Evolutionary conservation across 2,888 invertebrate genomes (phyloP).

Genomic region (Brachypalpus laphriformis): DNA sequence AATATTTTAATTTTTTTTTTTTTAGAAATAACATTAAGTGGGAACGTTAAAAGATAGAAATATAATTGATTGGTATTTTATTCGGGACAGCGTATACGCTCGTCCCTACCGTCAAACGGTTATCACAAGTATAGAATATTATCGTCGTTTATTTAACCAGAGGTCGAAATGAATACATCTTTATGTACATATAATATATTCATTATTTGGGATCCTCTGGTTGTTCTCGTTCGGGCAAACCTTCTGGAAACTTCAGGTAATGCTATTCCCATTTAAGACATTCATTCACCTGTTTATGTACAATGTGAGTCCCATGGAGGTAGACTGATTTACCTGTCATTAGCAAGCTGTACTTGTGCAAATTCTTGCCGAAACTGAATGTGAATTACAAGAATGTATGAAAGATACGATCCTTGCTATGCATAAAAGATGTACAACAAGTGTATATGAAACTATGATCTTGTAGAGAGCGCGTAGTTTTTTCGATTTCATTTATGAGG

Average conservation of each 20-base stretch:
- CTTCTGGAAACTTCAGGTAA: neutral
- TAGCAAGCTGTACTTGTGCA: neutral
- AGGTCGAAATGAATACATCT: neutral
- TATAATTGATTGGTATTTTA: neutral
- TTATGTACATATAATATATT: neutral
- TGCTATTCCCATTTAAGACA: neutral
- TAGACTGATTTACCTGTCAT: neutral
- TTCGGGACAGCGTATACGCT: neutral
- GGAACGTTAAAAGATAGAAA: too few relatives aligned
- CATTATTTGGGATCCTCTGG: neutral
- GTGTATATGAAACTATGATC: too few relatives aligned
- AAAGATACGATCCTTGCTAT: too few relatives aligned
- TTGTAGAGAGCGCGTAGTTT: too few relatives aligned
- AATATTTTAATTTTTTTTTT: too few relatives aligned
- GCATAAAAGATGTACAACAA: too few relatives aligned
- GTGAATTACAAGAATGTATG: neutral
- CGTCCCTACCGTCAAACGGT: constrained; percentile 2
- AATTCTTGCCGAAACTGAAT: neutral
- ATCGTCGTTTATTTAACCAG: neutral
- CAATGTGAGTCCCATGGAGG: neutral
- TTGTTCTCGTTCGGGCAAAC: too few relatives aligned
- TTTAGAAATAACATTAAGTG: too few relatives aligned
- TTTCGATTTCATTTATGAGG: too few relatives aligned
- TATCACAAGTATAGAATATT: neutral
- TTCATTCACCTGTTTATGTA: neutral